Base-by-base conservation (phyloP, 2,797 vertebrate genomes). In the Catharus ustulatus region DNA sequence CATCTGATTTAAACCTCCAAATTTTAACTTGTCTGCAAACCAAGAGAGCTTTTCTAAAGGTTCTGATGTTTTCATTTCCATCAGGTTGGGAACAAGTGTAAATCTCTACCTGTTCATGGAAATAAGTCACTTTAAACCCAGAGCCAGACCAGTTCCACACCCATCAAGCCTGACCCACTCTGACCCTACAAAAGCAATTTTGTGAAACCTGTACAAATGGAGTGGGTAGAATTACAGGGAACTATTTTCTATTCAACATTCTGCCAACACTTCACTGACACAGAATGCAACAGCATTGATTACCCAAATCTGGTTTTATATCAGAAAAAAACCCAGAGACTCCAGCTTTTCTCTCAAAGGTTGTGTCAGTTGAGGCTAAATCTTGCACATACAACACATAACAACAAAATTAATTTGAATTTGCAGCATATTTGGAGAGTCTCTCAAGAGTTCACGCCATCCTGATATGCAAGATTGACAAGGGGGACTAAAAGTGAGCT, bases 401-500 rank as follows among this genome's bases (percentile, higher is more conserved):
- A 4, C 24, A 77, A 26, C 5, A 15, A n/a, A 61, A 6, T 2
- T 4, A 46, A 51, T 61, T 75, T 57, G 78, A 79, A 74, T n/a
- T 62, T 29, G 18, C 69, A 29, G 57, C n/a, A 2, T 24, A 12
- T 75, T 89, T 85, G 64, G 54, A 87, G 45, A 89, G 38, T 36
- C n/a, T 49, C n/a, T 45, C 32, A 69, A 34, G 52, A 71, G 62
- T 42, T 84, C 40, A 57, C 0, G 0, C 15, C 20, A n/a, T 21
- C 2, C 6, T 4, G 13, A 63, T 0, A 0, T 2, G 30, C 10
- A 23, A 54, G 95, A 91, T 87, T 87, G 82, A 45, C 79, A 40
- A 64, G 81, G 57, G 72, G 52, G 32, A 40, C 75, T 59, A 34
- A 22, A 77, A 91, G 62, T 81, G 75, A 93, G 64, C 20, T 94